Base-by-base conservation (phyloP, 2,888 invertebrate genomes). In the Ditula angustiorana region DNA sequence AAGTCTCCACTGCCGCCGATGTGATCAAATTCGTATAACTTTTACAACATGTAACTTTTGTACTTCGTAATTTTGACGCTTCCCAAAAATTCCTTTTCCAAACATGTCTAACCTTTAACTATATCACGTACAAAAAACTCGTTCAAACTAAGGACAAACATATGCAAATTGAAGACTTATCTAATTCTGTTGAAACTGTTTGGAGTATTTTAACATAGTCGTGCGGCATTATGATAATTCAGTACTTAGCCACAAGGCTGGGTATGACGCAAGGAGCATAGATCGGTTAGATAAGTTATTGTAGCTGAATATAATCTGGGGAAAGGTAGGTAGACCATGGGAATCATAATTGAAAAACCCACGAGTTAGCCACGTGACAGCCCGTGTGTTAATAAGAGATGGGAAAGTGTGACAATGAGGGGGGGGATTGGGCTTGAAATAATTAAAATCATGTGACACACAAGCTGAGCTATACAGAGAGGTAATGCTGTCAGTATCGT, bases 211-310 rank as follows among this genome's bases (percentile, higher is more conserved):
- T 62, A 68, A 61, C 59, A 13, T 46, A 71, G 33, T 63, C 65
- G 69, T 69, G 56, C 59, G 13, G 65, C 64, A 67, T 71, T 72
- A 73, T 72, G 72, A 66, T 72, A 73, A 73, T 71, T 52, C 58
- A 23, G 55, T 49, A 69, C 56, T 69, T 67, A 69, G 41, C 58
- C 19, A 30, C 71, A 71, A 71, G 73, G 70, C 61, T 66, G 52
- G 47, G 24, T 33, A 49, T 70, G 70, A 70, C 65, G 70, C 58
- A 67, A 68, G 37, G 23, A 16, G 49, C 56, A 52, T 66, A 61
- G 67, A 68, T 67, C 65, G 30, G 66, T 67, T 41, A 61, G 66
- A 68, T 70, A 67, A 63, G 5, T 57, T 57, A 49, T 59, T 55
- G 37, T 26, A 56, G 35, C 26, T 26, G 26, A 13, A 57, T 8